Base-by-base conservation (phyloP, 2,797 vertebrate species). In the Myotis planiceps region DNA sequence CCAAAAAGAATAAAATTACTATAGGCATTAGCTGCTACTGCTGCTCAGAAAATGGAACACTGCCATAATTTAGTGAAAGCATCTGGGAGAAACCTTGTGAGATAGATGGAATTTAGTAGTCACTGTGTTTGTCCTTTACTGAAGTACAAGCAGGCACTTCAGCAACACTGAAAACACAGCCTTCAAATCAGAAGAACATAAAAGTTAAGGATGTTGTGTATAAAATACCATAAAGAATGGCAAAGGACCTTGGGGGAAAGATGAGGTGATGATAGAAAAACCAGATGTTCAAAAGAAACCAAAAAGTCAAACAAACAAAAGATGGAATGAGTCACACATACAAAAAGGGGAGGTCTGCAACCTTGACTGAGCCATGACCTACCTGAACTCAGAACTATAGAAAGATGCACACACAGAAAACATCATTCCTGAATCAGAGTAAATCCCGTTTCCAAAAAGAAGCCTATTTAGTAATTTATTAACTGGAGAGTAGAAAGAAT, bases 401-500 rank as follows among this genome's bases (percentile, higher is more conserved):
- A 63, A 79, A 90, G 76, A 79, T 25, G 13, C 6, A 19, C 9
- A 90, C 13, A 74, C 0, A 51, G 60, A 85, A 79, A 89, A 53
- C 6, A 58, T 2, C 27, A 74, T 39, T 84, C 51, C 42, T 42
- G n/a, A 87, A 49, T 76, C 51, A 68, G 55, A 95, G 34, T 8
- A 93, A 86, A 78, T 45, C 75, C 21, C 23, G 6, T 66, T 92
- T 92, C 76, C 15, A 37, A 66, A 92, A 97, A 82, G 82, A 55
- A 78, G 25, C 19, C 19, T 34, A 32, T 71, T 51, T 79, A 94
- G 66, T 71, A 85, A 90, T 10, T 34, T 13, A 66, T 39, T 87
- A 90, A 88, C 19, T 60, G 58, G 32, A 81, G 16, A 79, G 29
- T 21, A 58, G 9, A 95, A 94, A 29, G 55, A 85, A 90, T n/a